A percentile compares a stretch with the other conserved stretches of the same genome.
phyloP scores from a whole-genome alignment of 2,113 vertebrate species.

The Neodon shergylaensis region DNA sequence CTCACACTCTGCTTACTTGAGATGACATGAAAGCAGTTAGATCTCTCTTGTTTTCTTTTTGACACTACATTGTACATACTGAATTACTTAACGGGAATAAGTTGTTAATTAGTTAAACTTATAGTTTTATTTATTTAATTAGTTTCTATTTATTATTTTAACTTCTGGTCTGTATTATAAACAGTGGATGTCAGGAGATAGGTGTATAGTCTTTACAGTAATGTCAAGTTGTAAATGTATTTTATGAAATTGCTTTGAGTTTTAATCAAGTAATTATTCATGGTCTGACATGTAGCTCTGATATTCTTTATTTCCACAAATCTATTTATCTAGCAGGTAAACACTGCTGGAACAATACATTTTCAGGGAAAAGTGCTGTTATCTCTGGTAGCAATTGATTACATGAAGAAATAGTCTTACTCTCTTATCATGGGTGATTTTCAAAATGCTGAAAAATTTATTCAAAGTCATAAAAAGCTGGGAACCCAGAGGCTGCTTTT shows the following conservation, averaged over 20 bases:
- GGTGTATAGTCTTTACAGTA: not conserved
- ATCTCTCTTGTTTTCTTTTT: not conserved
- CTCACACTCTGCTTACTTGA: not conserved
- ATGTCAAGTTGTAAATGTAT: not conserved
- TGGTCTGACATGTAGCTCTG: not conserved
- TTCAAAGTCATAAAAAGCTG: slow-evolving; percentile 47
- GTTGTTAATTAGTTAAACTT: slow-evolving; percentile 1
- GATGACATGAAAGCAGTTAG: not conserved
- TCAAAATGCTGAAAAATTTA: slow-evolving; percentile 30
- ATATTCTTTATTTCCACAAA: not conserved
- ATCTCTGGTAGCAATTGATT: slow-evolving; percentile 35
- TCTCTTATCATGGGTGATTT: slow-evolving; percentile 39
- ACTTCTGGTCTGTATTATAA: not conserved
- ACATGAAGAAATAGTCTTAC: slow-evolving; percentile 7
- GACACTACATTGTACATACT: not conserved
- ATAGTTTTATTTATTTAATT: not conserved
- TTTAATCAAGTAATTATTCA: slow-evolving; percentile 56
- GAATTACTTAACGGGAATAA: not conserved
- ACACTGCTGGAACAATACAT: slow-evolving; percentile 41
- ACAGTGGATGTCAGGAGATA: not conserved
- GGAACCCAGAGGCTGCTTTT: not conserved
- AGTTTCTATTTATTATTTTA: not conserved
- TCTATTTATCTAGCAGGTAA: slow-evolving; percentile 35
- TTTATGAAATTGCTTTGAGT: not conserved
- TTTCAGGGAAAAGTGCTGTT: not conserved